phyloP scores from a whole-genome alignment of 2,888 invertebrate species.

The Tridacna crocea region DNA sequence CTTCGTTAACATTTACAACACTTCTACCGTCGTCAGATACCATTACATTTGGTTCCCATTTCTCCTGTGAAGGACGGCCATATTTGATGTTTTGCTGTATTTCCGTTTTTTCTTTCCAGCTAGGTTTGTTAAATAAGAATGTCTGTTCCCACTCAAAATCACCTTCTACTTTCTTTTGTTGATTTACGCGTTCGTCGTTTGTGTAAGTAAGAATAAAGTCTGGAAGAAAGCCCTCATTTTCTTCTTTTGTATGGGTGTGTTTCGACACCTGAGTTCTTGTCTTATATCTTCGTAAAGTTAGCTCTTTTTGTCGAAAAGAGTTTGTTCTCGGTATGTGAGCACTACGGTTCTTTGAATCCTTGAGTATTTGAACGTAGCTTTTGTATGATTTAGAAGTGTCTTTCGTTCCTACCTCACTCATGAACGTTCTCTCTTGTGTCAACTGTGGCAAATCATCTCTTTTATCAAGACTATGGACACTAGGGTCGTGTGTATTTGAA shows the following conservation, averaged over 20 bases:
- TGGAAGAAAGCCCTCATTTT: slow-evolving; percentile 38
- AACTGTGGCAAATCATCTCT: slow-evolving; percentile 37
- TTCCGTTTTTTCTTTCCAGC: background rate
- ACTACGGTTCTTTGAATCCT: slow-evolving; percentile 60
- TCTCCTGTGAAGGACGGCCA: background rate
- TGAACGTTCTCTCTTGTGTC: slow-evolving; percentile 22
- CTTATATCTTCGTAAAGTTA: slow-evolving; percentile 56
- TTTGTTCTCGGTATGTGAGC: slow-evolving; percentile 49
- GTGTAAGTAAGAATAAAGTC: slow-evolving; percentile 58
- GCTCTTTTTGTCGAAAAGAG: slow-evolving; percentile 55
- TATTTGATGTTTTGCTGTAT: slow-evolving; percentile 14
- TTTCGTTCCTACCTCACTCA: slow-evolving; percentile 26
- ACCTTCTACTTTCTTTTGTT: slow-evolving; percentile 16
- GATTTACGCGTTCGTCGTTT: slow-evolving; percentile 31
- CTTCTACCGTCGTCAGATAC: slow-evolving; percentile 4
- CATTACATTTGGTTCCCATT: background rate
- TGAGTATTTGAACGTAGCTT: slow-evolving; percentile 62
- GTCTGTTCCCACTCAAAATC: slow-evolving; percentile 61
- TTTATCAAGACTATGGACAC: background rate
- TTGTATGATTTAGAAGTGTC: slow-evolving; percentile 46
- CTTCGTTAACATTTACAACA: background rate
- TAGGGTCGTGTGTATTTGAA: background rate
- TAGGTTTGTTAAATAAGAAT: slow-evolving; percentile 27
- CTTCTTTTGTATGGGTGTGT: slow-evolving; percentile 43
- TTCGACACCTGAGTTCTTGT: slow-evolving; percentile 50